A percentile compares a stretch with the other conserved stretches of the same genome.
Conservation (phyloP, 2,888 invertebrate species). For the Melanostoma mellinum region DNA sequence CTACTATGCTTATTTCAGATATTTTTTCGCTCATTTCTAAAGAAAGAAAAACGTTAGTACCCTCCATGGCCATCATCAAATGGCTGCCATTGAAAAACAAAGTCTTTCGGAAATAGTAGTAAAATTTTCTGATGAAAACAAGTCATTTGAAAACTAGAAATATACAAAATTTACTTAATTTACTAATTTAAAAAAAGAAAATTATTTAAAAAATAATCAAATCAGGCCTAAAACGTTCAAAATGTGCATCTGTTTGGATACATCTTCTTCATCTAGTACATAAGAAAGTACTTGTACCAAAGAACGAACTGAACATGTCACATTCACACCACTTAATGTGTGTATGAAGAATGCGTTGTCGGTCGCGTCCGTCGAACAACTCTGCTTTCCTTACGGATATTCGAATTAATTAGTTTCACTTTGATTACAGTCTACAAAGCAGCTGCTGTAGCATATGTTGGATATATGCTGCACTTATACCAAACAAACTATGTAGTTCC, state of each 20-base stretch:
- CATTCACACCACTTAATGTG: conserved; percentile 46
- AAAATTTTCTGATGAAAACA: too few relatives aligned
- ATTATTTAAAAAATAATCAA: too few relatives aligned
- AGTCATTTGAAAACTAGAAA: too few relatives aligned
- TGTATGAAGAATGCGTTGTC: conserved; percentile 21
- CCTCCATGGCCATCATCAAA: too few relatives aligned
- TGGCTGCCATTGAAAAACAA: too few relatives aligned
- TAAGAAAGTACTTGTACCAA: conserved; percentile 1
- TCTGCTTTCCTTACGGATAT: conserved; percentile 56
- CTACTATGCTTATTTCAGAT: too few relatives aligned
- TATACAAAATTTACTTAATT: too few relatives aligned
- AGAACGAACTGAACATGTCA: conserved; percentile 21
- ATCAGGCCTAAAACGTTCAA: neutral
- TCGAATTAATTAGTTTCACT: conserved; percentile 70
- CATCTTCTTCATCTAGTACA: neutral
- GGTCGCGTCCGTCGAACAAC: conserved; percentile 5
- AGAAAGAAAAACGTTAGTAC: too few relatives aligned
- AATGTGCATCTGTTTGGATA: conserved; percentile 1
- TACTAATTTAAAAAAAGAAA: too few relatives aligned
- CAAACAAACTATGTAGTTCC: conserved; percentile 9
- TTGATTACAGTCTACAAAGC: conserved; percentile 54
- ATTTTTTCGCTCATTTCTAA: too few relatives aligned
- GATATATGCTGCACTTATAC: conserved; percentile 27
- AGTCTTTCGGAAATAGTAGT: too few relatives aligned
- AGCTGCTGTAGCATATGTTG: conserved; percentile 35